Percentiles rank a stretch among this genome's conserved stretches.
These are phyloP conservation scores for Aix galericulata DNA, from an alignment of 2,113 vertebrate species.

Conservation along the genomic window DNA sequence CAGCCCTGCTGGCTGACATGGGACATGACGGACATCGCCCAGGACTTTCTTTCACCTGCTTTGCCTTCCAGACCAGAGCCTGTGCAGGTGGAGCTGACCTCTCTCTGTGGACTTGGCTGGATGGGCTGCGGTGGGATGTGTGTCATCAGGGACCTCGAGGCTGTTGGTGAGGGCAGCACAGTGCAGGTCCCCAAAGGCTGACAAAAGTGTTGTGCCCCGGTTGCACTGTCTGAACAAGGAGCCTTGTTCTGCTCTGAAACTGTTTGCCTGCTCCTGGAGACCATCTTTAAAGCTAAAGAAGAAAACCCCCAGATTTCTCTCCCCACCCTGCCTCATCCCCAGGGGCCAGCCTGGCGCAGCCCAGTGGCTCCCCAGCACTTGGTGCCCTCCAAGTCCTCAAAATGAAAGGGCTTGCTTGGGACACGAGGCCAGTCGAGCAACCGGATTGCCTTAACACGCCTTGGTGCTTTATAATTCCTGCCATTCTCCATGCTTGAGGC, in stretches of 20 bases:
- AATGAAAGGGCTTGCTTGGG: background rate
- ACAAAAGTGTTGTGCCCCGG: background rate
- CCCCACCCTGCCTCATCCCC: background rate
- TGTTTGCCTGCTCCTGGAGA: background rate
- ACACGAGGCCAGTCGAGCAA: background rate
- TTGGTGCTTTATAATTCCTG: constrained; percentile 41
- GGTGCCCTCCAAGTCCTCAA: background rate
- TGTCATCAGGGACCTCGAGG: background rate
- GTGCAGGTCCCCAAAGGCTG: background rate
- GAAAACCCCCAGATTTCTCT: background rate
- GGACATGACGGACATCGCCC: background rate
- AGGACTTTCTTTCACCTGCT: background rate
- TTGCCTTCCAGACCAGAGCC: background rate
- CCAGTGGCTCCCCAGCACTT: background rate
- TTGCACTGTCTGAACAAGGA: background rate
- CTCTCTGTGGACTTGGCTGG: background rate
- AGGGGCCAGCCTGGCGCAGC: background rate
- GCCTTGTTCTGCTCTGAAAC: background rate
- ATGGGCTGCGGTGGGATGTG: background rate
- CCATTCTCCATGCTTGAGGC: constrained; percentile 58
- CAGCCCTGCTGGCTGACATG: background rate
- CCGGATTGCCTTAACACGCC: constrained; percentile 39
- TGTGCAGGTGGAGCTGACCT: background rate
- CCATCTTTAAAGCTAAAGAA: background rate
- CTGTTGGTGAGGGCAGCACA: background rate